A percentile compares a stretch with the other conserved stretches of the same genome.
These are phyloP conservation scores for Vombatus ursinus DNA, from an alignment of 2,113 vertebrate species.

Conservation along the genomic window DNA sequence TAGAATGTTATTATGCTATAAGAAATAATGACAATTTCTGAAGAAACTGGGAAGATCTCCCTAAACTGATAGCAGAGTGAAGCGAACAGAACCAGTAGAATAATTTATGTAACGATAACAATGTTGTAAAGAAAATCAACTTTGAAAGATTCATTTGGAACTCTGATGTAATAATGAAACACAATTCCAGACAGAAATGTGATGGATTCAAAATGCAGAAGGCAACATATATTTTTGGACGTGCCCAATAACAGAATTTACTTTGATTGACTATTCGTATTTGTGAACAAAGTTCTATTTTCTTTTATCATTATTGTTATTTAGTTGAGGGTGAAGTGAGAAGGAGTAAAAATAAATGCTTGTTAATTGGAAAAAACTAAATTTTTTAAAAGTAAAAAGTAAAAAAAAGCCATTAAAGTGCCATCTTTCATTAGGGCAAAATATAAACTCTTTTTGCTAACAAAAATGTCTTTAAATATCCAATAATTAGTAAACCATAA, in stretches of 20 bases:
- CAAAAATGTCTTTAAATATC: not conserved
- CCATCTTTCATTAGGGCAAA: slow-evolving; percentile 13
- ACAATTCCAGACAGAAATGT: not conserved
- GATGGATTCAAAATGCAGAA: not conserved
- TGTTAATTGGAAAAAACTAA: not conserved
- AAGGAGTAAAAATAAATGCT: not conserved
- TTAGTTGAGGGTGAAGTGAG: not conserved
- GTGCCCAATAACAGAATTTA: not conserved
- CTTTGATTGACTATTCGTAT: not conserved
- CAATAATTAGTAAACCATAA: not conserved
- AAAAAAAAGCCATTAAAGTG: slow-evolving; percentile 5
- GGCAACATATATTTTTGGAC: not conserved
- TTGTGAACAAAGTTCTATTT: not conserved
- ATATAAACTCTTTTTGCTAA: slow-evolving; percentile 6
- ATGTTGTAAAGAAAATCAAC: not conserved
- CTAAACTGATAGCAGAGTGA: not conserved
- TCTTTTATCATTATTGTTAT: not conserved
- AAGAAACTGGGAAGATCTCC: not conserved
- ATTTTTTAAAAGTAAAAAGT: not conserved
- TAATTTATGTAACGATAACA: not conserved
- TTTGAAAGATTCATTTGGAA: not conserved
- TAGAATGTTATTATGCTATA: not conserved
- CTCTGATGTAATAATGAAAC: not conserved
- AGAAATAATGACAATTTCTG: not conserved
- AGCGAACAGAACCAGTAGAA: not conserved